phyloP scores from a whole-genome alignment of 2,113 vertebrate genomes.

The Peromyscus polionotus region DNA sequence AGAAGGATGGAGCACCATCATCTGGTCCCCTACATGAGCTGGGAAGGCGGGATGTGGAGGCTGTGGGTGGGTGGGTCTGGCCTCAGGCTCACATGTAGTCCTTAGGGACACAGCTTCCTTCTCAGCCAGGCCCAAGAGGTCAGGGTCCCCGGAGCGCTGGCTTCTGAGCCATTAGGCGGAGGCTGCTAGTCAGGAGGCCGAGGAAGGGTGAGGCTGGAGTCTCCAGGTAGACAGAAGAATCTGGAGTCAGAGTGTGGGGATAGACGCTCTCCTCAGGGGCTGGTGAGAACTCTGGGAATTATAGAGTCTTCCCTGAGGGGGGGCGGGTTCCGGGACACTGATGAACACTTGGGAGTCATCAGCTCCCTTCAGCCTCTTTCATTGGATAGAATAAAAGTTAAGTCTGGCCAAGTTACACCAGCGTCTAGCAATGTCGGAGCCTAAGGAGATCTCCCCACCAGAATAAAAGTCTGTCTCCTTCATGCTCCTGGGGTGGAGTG shows the following conservation, averaged over 20 bases:
- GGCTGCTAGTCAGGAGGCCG: not conserved
- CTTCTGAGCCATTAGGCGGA: not conserved
- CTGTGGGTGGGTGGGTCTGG: too few species aligned
- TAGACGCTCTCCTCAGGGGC: not conserved
- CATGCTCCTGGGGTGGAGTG: not conserved
- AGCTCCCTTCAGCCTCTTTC: not conserved
- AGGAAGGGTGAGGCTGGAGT: not conserved
- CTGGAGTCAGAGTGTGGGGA: not conserved
- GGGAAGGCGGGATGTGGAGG: not conserved
- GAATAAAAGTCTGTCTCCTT: not conserved
- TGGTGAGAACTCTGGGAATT: not conserved
- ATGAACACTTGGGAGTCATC: not conserved
- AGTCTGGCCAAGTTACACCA: not conserved
- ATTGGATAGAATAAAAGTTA: not conserved
- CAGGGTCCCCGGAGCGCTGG: not conserved
- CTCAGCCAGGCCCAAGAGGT: too few species aligned
- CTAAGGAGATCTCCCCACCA: not conserved
- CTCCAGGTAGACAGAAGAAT: conserved; percentile 79
- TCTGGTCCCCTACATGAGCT: too few species aligned
- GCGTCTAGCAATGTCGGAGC: not conserved
- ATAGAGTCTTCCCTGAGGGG: too few species aligned
- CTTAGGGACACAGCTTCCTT: not conserved
- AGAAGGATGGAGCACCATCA: not conserved
- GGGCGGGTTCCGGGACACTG: too few species aligned
- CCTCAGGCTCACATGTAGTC: not conserved